These are phyloP conservation scores for Silurus glanis DNA, from an alignment of 2,113 vertebrate genomes.

Conservation along the genomic window DNA sequence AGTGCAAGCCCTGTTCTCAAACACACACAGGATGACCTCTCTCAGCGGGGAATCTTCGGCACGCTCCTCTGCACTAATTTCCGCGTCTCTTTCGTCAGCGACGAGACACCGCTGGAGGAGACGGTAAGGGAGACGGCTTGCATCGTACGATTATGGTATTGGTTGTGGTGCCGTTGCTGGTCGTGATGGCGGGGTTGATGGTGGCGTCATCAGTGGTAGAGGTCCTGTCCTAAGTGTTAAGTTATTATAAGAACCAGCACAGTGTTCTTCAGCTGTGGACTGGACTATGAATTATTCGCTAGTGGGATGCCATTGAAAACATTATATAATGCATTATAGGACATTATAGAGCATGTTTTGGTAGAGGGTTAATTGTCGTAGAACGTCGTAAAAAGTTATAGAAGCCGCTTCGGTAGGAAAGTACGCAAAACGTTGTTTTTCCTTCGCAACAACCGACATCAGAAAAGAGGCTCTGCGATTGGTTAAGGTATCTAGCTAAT, in stretches of 20 bases:
- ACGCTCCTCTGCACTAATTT: slow-evolving; percentile 86
- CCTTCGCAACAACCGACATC: too few relatives aligned
- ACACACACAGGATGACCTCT: slow-evolving; percentile 78
- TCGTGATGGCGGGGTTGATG: background rate
- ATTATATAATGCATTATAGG: background rate
- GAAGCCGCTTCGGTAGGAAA: too few relatives aligned
- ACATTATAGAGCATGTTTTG: background rate
- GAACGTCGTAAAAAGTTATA: too few relatives aligned
- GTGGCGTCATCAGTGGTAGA: background rate
- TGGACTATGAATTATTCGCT: background rate
- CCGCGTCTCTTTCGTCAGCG: slow-evolving; percentile 81
- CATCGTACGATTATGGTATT: background rate
- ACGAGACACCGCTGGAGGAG: slow-evolving; percentile 71
- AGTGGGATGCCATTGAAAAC: background rate
- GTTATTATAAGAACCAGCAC: background rate
- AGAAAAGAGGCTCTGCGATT: too few relatives aligned
- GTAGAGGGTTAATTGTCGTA: too few relatives aligned
- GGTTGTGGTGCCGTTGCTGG: background rate
- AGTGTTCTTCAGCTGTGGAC: background rate
- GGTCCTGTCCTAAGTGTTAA: background rate
- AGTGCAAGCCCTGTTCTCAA: slow-evolving; percentile 81
- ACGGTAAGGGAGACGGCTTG: slow-evolving; percentile 64
- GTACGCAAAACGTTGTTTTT: too few relatives aligned
- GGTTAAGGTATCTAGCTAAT: background rate
- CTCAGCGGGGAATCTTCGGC: slow-evolving; percentile 78